Conservation (phyloP, 2,888 invertebrate genomes). For the Apeira syringaria region DNA sequence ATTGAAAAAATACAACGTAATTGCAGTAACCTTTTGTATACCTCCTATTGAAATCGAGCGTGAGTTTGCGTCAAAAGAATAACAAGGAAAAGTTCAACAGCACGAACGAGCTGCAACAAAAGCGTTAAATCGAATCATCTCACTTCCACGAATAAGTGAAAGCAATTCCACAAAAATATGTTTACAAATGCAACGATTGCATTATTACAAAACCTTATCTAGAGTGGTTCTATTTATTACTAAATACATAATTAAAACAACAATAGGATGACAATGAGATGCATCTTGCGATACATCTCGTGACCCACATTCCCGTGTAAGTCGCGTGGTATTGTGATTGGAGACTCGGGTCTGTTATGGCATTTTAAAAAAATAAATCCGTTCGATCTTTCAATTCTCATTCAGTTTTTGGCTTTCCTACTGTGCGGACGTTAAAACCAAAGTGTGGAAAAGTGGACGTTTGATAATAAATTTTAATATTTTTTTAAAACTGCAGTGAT, state of each 20-base stretch:
- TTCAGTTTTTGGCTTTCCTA: conserved; percentile 56
- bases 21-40: no score
- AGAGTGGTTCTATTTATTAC: conserved; percentile 18
- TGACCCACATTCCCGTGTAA: conserved; percentile 67
- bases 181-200: conserved; percentile 21
- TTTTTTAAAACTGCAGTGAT: no score
- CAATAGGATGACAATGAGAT: conserved; percentile 45
- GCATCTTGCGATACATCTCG: conserved; percentile 64
- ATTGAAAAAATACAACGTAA: no score
- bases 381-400: conserved; percentile 54
- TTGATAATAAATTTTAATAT: no score
- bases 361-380: conserved; percentile 62
- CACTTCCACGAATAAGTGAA: conserved; percentile 11
- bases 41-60: background rate
- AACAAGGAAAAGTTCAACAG: conserved; percentile 11
- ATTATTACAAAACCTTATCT: conserved; percentile 13
- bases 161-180: conserved; percentile 5
- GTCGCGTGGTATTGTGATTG: conserved; percentile 56
- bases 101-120: background rate
- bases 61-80: background rate
- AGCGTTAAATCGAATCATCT: conserved; percentile 1
- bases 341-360: conserved; percentile 29
- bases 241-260: conserved; percentile 23
- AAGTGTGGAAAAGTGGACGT: background rate
- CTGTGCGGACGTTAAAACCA: conserved; percentile 46